These are phyloP conservation scores for Achatina immaculata DNA, from an alignment of 1,140 invertebrate species.

Conservation along the genomic window DNA sequence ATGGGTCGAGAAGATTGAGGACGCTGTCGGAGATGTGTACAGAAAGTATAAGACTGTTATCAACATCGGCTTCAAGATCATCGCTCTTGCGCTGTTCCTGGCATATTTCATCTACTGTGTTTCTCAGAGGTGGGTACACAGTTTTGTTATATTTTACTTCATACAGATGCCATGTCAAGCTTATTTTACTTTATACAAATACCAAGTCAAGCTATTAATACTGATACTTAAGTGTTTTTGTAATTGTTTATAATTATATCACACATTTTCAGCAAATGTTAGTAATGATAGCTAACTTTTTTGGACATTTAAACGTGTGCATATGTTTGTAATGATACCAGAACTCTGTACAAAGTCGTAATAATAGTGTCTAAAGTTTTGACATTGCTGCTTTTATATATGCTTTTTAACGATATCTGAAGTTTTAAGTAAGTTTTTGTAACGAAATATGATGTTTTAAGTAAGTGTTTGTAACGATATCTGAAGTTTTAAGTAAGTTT, in stretches of 20 bases:
- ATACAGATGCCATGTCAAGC: neutral
- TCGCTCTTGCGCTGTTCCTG: slow-evolving; percentile 36
- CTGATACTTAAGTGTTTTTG: neutral
- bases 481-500: no score
- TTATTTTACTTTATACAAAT: neutral
- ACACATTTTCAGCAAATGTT: neutral
- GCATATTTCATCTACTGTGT: slow-evolving; percentile 51
- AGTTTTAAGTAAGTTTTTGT: no score
- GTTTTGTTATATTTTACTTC: neutral
- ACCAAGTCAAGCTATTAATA: neutral
- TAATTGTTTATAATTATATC: neutral
- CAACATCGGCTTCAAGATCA: neutral
- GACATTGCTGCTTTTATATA: no score
- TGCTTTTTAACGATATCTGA: no score
- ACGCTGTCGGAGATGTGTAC: neutral
- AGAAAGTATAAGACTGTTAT: neutral
- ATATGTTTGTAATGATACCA: no score
- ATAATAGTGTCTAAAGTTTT: no score
- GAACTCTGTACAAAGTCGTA: no score
- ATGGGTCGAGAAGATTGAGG: neutral
- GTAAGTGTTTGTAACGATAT: no score
- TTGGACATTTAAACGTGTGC: neutral
- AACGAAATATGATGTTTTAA: no score
- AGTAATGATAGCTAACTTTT: neutral
- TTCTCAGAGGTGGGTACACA: slow-evolving; percentile 37